Conservation (phyloP, 1,140 invertebrate genomes). For the Rhagoletis zephyria region DNA sequence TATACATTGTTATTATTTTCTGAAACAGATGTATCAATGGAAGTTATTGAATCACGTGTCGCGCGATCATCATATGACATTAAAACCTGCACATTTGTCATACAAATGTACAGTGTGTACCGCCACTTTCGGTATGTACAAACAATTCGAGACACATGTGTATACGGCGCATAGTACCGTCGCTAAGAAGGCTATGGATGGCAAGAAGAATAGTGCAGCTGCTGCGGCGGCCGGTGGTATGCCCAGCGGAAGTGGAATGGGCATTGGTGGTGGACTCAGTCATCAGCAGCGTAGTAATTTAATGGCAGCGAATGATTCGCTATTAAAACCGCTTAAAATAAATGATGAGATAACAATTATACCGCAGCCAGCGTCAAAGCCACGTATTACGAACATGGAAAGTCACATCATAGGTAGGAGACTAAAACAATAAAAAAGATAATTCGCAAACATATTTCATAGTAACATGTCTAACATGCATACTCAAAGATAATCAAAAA, state of each 20-base stretch:
- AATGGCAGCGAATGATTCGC: slow-evolving; percentile 76
- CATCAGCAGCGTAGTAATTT: slow-evolving; percentile 53
- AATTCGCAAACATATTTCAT: too few species aligned
- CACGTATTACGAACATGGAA: slow-evolving; percentile 72
- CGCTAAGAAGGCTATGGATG: slow-evolving; percentile 85
- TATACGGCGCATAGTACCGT: slow-evolving; percentile 92
- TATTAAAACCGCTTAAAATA: slow-evolving; percentile 88
- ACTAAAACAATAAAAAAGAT: too few species aligned
- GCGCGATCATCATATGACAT: slow-evolving; percentile 89
- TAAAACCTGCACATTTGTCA: slow-evolving; percentile 92
- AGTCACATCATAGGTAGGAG: slow-evolving; percentile 72
- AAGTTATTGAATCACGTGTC: slow-evolving; percentile 92
- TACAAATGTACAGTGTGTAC: slow-evolving; percentile 96
- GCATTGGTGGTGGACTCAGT: slow-evolving; percentile 37
- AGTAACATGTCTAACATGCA: too few species aligned
- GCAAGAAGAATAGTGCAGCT: slow-evolving; percentile 77
- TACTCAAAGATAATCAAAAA: too few species aligned
- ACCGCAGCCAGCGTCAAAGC: slow-evolving; percentile 81
- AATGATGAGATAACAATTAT: slow-evolving; percentile 95
- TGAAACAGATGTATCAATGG: slow-evolving; percentile 88
- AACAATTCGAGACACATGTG: slow-evolving; percentile 94
- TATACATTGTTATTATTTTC: background rate
- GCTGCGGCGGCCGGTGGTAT: slow-evolving; percentile 58
- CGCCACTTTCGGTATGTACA: slow-evolving; percentile 94
- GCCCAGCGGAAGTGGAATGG: slow-evolving; percentile 62